Evolutionary conservation across 1,140 invertebrate species (phyloP).

Genomic region (Harlomillsia oculata): DNA sequence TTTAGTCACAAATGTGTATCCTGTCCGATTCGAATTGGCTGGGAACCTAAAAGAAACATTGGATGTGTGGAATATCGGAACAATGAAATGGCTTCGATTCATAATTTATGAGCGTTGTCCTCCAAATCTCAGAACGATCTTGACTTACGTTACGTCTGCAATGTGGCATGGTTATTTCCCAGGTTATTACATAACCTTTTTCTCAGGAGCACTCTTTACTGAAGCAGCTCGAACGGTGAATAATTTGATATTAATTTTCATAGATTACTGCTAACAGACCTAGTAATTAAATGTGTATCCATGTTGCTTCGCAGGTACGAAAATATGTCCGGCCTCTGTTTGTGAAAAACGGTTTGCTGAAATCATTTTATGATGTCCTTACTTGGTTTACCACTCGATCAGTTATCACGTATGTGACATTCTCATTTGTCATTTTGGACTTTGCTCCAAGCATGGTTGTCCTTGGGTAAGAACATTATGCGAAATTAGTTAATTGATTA

Average conservation of each 20-base stretch:
- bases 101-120: conserved; percentile 71
- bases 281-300: conserved; percentile 30
- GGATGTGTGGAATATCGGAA: conserved; percentile 83
- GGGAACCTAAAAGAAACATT: conserved; percentile 70
- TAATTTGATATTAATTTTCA: conserved; percentile 2
- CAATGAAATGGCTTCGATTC: conserved; percentile 76
- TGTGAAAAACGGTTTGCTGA: conserved; percentile 49
- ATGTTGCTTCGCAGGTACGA: conserved; percentile 49
- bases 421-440: conserved; percentile 81
- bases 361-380: conserved; percentile 64
- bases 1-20: conserved; percentile 79
- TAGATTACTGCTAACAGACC: background rate
- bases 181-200: conserved; percentile 93
- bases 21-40: conserved; percentile 75
- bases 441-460: conserved; percentile 55
- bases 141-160: conserved; percentile 77
- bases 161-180: conserved; percentile 78
- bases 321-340: conserved; percentile 66
- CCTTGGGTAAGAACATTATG: conserved; percentile 39
- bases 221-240: conserved; percentile 66
- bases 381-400: conserved; percentile 70
- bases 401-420: conserved; percentile 72
- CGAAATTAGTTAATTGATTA: background rate
- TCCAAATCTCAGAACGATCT: conserved; percentile 49
- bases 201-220: conserved; percentile 76